A percentile compares a stretch with the other conserved stretches of the same genome.
Conservation (phyloP, 2,113 vertebrate genomes). For the Tragelaphus strepsiceros region DNA sequence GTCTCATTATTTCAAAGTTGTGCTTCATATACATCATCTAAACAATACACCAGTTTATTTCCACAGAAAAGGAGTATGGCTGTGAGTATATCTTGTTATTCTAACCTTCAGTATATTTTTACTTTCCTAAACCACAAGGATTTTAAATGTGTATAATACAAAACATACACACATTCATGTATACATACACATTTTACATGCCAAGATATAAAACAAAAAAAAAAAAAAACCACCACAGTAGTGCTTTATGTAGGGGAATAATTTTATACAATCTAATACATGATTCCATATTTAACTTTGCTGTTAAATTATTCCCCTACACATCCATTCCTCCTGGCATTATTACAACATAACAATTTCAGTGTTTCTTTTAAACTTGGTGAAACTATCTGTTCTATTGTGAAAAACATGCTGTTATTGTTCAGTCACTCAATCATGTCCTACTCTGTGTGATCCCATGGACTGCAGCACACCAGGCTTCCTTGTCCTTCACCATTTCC, state of each 20-base stretch:
- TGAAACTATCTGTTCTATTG: not conserved
- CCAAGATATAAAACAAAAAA: not conserved
- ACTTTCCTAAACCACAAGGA: not conserved
- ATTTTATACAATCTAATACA: not conserved
- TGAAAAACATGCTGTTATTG: not conserved
- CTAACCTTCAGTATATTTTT: not conserved
- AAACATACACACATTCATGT: not conserved
- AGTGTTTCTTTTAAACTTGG: conserved; percentile 4
- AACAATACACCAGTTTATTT: not conserved
- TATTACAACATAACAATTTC: not conserved
- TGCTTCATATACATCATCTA: not conserved
- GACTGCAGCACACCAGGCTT: not conserved
- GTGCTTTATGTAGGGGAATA: not conserved
- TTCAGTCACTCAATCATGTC: not conserved
- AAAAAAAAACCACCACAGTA: not conserved
- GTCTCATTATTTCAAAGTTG: not conserved
- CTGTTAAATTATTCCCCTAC: not conserved
- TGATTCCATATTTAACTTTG: not conserved
- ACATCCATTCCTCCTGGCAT: not conserved
- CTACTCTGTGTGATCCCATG: not conserved
- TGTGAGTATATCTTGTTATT: not conserved
- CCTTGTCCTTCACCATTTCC: not conserved
- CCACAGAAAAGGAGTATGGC: not conserved
- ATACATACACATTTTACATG: not conserved
- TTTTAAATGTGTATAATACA: not conserved